These are phyloP conservation scores for Casuarius casuarius DNA, from an alignment of 2,113 vertebrate species.

Conservation along the genomic window DNA sequence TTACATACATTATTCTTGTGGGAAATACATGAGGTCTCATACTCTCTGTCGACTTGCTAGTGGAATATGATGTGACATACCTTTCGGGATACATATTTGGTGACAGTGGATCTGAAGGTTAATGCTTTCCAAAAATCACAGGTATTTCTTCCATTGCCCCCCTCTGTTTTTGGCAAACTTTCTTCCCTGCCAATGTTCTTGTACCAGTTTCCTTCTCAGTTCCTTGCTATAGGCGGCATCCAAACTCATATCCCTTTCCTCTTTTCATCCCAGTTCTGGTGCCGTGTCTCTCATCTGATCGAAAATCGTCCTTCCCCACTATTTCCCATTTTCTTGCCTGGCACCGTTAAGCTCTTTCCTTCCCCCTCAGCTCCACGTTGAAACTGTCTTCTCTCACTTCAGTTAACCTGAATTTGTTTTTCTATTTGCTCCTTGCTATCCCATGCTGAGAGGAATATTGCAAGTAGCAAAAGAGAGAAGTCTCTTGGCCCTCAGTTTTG, in stretches of 20 bases:
- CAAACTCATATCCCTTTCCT: neutral
- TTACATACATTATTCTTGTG: neutral
- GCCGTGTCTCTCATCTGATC: neutral
- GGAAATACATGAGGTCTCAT: neutral
- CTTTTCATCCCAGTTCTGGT: neutral
- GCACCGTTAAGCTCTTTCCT: accelerated
- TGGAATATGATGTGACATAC: neutral
- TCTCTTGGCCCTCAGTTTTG: neutral
- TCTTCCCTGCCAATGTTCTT: neutral
- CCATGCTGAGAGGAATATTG: neutral
- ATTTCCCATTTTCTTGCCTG: accelerated
- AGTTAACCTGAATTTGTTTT: neutral
- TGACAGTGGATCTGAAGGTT: neutral
- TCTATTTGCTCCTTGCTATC: neutral
- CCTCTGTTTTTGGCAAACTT: neutral
- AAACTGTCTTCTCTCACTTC: neutral
- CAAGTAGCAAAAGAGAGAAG: neutral
- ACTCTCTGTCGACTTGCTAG: neutral
- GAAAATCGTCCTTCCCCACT: neutral
- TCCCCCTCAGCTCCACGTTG: accelerated
- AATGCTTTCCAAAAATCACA: neutral
- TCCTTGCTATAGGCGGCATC: neutral
- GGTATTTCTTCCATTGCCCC: neutral
- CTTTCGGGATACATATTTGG: neutral
- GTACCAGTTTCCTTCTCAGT: neutral